Conservation (phyloP, 2,113 vertebrate genomes). For the Takifugu bimaculatus region DNA sequence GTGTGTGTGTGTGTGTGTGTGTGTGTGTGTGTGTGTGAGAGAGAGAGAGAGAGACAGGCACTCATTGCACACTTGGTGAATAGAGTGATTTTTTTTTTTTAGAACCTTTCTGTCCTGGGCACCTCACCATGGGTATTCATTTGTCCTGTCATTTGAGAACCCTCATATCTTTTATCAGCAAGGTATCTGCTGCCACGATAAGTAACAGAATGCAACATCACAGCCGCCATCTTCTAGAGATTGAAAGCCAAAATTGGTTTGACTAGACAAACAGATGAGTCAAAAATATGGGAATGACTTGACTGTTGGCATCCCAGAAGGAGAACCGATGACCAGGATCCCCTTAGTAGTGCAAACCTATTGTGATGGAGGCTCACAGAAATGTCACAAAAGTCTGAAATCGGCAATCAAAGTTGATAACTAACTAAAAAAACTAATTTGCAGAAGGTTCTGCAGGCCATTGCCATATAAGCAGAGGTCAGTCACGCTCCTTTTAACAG, state of each 20-base stretch:
- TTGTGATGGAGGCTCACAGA: too few species aligned
- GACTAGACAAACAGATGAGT: conserved; percentile 22
- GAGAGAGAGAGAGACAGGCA: conserved; percentile 51
- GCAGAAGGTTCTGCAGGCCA: too few species aligned
- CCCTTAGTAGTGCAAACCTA: too few species aligned
- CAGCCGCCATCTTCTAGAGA: conserved; percentile 50
- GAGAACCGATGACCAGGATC: neutral
- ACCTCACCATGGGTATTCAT: conserved; percentile 27
- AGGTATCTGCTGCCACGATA: conserved; percentile 47
- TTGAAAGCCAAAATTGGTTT: conserved; percentile 23
- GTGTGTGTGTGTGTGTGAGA: too few species aligned
- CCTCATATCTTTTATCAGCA: conserved; percentile 37
- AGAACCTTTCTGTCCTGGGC: conserved; percentile 28
- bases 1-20: too few species aligned
- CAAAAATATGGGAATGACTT: conserved; percentile 3
- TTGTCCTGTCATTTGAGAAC: conserved; percentile 38
- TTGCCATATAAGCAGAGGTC: too few species aligned
- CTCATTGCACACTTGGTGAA: conserved; percentile 27
- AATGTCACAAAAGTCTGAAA: too few species aligned
- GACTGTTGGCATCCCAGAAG: neutral
- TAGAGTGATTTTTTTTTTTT: conserved; percentile 36
- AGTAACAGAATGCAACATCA: conserved; percentile 57
- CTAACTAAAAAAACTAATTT: too few species aligned
- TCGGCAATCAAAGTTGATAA: too few species aligned
- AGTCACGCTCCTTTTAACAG: too few species aligned